Percentiles rank a stretch among this genome's conserved stretches.
These are phyloP conservation scores for Propithecus perrieri DNA, from an alignment of 2,797 vertebrate genomes.

Conservation along the genomic window DNA sequence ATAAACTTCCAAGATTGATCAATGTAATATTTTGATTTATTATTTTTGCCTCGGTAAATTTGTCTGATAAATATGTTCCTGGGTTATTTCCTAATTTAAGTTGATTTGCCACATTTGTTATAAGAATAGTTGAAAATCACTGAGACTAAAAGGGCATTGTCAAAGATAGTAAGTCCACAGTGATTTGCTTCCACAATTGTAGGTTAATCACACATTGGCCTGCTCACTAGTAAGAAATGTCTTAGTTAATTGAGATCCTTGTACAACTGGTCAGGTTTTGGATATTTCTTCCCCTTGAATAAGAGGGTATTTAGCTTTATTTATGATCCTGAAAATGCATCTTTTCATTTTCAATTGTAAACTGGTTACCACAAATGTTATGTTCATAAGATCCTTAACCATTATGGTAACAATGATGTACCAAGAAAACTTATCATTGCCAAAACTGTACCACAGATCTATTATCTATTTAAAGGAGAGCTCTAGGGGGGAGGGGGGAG, in stretches of 20 bases:
- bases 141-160: constrained; percentile 65
- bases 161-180: constrained; percentile 74
- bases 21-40: neutral
- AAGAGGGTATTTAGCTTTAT: constrained; percentile 82
- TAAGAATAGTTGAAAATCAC: constrained; percentile 53
- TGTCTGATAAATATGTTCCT: neutral
- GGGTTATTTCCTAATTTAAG: neutral
- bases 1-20: neutral
- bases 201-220: constrained; percentile 70
- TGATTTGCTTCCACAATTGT: constrained; percentile 80
- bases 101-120: constrained; percentile 35
- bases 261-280: constrained; percentile 80
- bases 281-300: constrained; percentile 76
- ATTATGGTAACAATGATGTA: constrained; percentile 77
- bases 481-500: too few species aligned
- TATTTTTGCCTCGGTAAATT: neutral
- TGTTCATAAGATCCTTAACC: constrained; percentile 70
- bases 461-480: constrained; percentile 77
- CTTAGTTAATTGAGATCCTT: constrained; percentile 83
- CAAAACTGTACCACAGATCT: constrained; percentile 80
- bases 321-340: constrained; percentile 86
- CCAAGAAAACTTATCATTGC: constrained; percentile 68
- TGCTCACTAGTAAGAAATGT: constrained; percentile 77
- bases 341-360: constrained; percentile 83
- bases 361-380: constrained; percentile 82